Percentiles rank a stretch among this genome's conserved stretches.
These are phyloP conservation scores for Orthosia gothica DNA, from an alignment of 2,888 invertebrate species.

Conservation along the genomic window DNA sequence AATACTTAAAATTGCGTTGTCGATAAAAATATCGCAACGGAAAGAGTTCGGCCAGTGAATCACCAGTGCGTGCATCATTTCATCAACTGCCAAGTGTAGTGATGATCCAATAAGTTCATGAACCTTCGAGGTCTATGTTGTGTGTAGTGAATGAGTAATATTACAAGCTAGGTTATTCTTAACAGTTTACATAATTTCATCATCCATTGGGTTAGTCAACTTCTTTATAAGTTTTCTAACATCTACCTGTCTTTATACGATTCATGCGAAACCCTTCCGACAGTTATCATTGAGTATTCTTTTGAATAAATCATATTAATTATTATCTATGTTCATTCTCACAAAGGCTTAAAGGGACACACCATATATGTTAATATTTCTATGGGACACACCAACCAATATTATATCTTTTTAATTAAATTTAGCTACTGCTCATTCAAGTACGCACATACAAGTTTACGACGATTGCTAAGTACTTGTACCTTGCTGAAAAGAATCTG, in stretches of 20 bases:
- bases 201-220: neutral
- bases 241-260: neutral
- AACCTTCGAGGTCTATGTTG: neutral
- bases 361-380: too few species aligned
- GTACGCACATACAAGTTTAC: neutral
- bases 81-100: neutral
- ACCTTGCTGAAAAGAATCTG: neutral
- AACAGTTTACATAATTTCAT: neutral
- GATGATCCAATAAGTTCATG: neutral
- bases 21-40: neutral
- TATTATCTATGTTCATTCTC: conserved; percentile 3
- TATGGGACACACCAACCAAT: neutral
- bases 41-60: neutral
- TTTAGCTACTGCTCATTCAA: neutral
- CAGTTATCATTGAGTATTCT: neutral
- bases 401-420: conserved; percentile 21
- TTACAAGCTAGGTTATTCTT: neutral
- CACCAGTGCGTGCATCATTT: neutral
- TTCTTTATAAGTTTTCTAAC: neutral
- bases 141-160: neutral
- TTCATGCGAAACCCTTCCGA: neutral
- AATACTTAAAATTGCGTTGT: neutral
- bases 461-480: neutral
- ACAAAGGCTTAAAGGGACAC: neutral
- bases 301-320: conserved; percentile 31